Evolutionary conservation across 2,113 vertebrate species (phyloP).

Genomic region (Dipodomys stephensi): DNA sequence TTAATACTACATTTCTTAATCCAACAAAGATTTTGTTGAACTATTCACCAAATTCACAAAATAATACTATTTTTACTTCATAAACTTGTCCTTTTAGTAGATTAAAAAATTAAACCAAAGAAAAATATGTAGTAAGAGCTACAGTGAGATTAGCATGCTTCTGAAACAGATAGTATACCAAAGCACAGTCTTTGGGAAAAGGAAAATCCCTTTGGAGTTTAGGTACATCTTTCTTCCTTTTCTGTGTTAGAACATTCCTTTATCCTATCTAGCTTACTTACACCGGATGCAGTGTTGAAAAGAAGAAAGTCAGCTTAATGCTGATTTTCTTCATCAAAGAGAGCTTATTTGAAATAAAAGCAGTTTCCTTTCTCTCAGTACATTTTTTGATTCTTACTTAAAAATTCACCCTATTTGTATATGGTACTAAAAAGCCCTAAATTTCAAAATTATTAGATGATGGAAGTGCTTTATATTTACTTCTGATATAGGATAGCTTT

Average conservation of each 20-base stretch:
- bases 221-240: background rate
- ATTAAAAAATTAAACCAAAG: background rate
- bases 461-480: slow-evolving; percentile 56
- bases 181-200: background rate
- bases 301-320: background rate
- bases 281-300: background rate
- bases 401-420: slow-evolving; percentile 14
- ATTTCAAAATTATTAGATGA: slow-evolving; percentile 27
- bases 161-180: slow-evolving; percentile 13
- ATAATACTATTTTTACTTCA: background rate
- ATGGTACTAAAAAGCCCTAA: slow-evolving; percentile 51
- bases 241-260: slow-evolving; percentile 9
- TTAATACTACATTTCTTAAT: background rate
- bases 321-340: slow-evolving; percentile 10
- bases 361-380: background rate
- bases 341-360: background rate
- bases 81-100: background rate
- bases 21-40: background rate
- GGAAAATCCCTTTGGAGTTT: slow-evolving; percentile 22
- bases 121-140: background rate
- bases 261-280: background rate
- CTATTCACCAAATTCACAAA: background rate
- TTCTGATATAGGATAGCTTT: slow-evolving; percentile 44
- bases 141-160: slow-evolving; percentile 3
- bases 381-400: background rate